Base-by-base conservation (phyloP, 1,140 invertebrate species). In the Colletes gigas region DNA sequence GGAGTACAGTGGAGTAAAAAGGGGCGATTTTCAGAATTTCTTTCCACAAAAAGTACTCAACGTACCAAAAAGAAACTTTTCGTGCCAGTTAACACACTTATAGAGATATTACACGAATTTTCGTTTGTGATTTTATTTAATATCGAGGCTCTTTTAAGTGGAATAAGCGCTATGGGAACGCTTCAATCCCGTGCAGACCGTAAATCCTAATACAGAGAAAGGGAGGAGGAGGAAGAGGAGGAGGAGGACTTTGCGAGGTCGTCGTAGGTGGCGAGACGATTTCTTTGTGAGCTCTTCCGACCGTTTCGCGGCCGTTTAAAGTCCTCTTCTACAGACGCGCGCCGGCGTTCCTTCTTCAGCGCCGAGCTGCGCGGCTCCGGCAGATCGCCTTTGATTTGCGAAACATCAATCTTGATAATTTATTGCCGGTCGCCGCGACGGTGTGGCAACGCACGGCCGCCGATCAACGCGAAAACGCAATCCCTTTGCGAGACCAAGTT, bases 351-450 rank as follows among this genome's bases (percentile, higher is more conserved):
- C 75, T 66, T 78, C 72, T 60, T 19, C 30, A 30, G 30, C 30
- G 30, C 30, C 30, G 30, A 30, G 76, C 65, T 70, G 14, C 63
- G 72, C 76, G 85, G 77, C 84, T 81, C 70, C 72, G 63, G 72
- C 74, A 83, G 85, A 85, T 82, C 76, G 81, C 71, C 84, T 86
- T 86, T 83, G 83, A 87, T 87, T 87, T 84, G 84, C 85, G 84
- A 87, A 87, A 87, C 86, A 87, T 87, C 86, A 84, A 87, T 87
- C 86, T 87, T 83, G 82, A 77, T 87, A 78, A 87, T 87, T 87
- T 87, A 87, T 85, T 70, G 82, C 71, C 82, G 85, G 76, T 73
- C 86, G 44, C 67, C 62, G 73, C 47, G 21, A 68, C 74, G 44
- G 62, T 81, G 75, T 83, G 82, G 76, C 74, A 85, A 83, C 59